phyloP scores from a whole-genome alignment of 2,888 invertebrate genomes.

The Beris morrisii region DNA sequence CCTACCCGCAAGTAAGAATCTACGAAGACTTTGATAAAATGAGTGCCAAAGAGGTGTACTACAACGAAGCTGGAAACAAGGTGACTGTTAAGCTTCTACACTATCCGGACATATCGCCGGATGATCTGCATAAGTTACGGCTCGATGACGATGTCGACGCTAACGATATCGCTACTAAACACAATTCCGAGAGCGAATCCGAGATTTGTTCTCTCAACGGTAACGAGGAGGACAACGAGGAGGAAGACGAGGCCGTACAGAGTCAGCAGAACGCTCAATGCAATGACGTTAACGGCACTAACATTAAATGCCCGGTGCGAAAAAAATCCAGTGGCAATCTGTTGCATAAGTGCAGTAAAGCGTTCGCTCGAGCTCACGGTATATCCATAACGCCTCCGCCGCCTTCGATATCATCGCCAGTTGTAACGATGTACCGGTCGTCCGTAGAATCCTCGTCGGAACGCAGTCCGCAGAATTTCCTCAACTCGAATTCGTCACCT shows the following conservation, averaged over 20 bases:
- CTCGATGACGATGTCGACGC: slow-evolving; percentile 51
- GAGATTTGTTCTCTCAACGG: slow-evolving; percentile 32
- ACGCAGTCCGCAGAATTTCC: slow-evolving; percentile 46
- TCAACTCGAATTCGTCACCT: background rate
- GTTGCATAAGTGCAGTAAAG: slow-evolving; percentile 53
- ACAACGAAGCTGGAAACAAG: slow-evolving; percentile 55
- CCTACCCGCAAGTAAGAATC: slow-evolving; percentile 51
- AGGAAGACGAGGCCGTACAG: slow-evolving; percentile 15
- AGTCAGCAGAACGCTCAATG: slow-evolving; percentile 27
- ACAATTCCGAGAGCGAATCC: slow-evolving; percentile 32
- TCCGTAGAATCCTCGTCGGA: slow-evolving; percentile 50
- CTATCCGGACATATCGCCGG: slow-evolving; percentile 54
- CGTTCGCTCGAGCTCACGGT: slow-evolving; percentile 55
- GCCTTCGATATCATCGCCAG: slow-evolving; percentile 47
- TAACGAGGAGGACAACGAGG: slow-evolving; percentile 27
- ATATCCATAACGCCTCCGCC: slow-evolving; percentile 48
- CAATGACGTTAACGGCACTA: slow-evolving; percentile 41
- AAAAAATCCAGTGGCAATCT: slow-evolving; percentile 52
- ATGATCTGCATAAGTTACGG: slow-evolving; percentile 51
- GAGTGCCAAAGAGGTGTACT: slow-evolving; percentile 57
- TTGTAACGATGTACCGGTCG: slow-evolving; percentile 55
- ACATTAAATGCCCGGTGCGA: slow-evolving; percentile 48
- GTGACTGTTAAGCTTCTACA: slow-evolving; percentile 54
- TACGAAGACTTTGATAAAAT: slow-evolving; percentile 57
- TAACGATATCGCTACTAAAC: slow-evolving; percentile 25